Percentiles rank a stretch among this genome's conserved stretches.
Conservation (phyloP, 2,797 vertebrate species). For the Pseudochirops cupreus region DNA sequence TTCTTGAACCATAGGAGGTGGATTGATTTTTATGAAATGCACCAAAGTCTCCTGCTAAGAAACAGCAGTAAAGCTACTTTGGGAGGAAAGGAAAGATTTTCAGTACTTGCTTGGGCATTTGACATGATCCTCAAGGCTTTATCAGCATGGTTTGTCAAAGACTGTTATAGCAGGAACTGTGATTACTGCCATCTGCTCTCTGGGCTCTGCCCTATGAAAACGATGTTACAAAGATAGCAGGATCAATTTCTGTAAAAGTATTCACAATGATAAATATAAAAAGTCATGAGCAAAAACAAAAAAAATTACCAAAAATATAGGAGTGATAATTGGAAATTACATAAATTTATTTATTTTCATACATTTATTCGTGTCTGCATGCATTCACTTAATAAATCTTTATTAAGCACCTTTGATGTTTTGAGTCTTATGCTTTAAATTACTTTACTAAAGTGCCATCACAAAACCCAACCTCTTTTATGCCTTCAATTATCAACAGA, state of each 20-base stretch:
- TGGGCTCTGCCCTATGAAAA: not conserved
- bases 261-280: not conserved
- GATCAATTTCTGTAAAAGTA: not conserved
- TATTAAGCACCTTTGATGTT: not conserved
- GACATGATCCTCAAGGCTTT: not conserved
- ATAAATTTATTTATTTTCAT: not conserved
- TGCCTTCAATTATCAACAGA: not conserved
- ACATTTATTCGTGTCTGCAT: not conserved
- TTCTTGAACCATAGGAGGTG: not conserved
- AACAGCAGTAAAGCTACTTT: not conserved
- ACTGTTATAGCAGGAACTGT: not conserved
- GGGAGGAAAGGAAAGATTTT: not conserved
- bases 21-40: not conserved
- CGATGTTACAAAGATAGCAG: not conserved
- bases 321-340: not conserved
- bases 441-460: not conserved
- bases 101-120: not conserved
- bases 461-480: not conserved
- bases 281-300: not conserved
- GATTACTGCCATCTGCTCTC: not conserved
- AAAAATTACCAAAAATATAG: not conserved
- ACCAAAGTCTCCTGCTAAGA: not conserved
- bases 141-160: not conserved
- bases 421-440: not conserved
- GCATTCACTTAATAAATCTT: not conserved